Base-by-base conservation (phyloP, 2,113 vertebrate species). In the Antechinus stuartii region DNA sequence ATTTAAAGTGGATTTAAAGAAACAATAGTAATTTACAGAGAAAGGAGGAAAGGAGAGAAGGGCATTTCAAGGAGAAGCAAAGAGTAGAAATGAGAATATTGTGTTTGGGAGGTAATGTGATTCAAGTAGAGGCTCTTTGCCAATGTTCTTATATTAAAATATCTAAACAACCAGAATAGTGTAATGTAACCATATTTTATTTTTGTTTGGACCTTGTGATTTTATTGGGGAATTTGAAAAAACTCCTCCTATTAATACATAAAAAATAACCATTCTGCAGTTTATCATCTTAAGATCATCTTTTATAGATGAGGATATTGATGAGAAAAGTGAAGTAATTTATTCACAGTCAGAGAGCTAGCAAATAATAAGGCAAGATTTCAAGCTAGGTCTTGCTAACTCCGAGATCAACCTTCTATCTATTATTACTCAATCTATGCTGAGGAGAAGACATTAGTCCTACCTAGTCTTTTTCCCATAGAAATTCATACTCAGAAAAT, bases 401-500 rank as follows among this genome's bases (percentile, higher is more conserved):
- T 19, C 16, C n/a, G 22, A 5, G 2, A 8, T 56, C 46, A 19
- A 26, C 0, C 0, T 12, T 27, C 30, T 49, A 12, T 23, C 35
- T 14, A 84, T 16, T 8, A 84, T 42, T 23, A 42, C 6, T 14
- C 68, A 84, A 42, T 23, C 4, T 42, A 2, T 42, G n/a, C 7
- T 76, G 5, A 76, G 35, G 61, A 76, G 14, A 76, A 42, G 68
- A 42, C 19, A 84, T 84, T 84, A 84, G 68, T 11, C 68, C n/a
- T 42, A 84, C 68, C 16, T 84, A 42, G 2, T 84, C n/a, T 84
- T 84, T 42, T 42, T 42, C 68, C 5, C n/a, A 84, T 5, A 84
- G 16, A 84, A 84, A 84, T 42, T 84, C 35, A 84, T 42, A 22
- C n/a, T 23, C 35, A 42, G 35, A 76, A 84, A 84, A 42, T 84